Percentiles rank a stretch among this genome's conserved stretches.
These are phyloP conservation scores for Ectobius pallidus DNA, from an alignment of 2,888 invertebrate genomes.

Conservation along the genomic window DNA sequence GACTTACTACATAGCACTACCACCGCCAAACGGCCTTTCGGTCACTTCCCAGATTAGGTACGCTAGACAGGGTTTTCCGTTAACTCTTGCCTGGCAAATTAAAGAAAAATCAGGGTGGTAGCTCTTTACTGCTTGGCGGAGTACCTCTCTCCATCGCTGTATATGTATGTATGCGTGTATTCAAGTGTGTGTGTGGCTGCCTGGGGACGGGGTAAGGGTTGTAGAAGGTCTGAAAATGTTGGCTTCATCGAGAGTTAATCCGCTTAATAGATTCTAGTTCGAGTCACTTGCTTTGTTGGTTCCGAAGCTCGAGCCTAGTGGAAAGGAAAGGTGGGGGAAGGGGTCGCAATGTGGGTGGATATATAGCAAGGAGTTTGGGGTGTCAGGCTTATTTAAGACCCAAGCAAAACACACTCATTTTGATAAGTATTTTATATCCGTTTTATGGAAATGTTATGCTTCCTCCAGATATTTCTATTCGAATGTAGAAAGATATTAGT, in stretches of 20 bases:
- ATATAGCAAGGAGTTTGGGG: too few species aligned
- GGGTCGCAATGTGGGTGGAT: background rate
- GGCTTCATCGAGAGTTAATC: slow-evolving; percentile 58
- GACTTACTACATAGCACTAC: background rate
- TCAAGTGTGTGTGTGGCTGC: background rate
- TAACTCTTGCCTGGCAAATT: slow-evolving; percentile 26
- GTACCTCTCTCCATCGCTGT: too few species aligned
- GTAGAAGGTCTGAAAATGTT: slow-evolving; percentile 46
- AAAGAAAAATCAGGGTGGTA: slow-evolving; percentile 34
- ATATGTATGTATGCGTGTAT: slow-evolving; percentile 18
- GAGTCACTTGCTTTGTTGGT: slow-evolving; percentile 50
- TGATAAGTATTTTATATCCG: too few species aligned
- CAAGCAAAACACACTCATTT: background rate
- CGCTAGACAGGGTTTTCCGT: slow-evolving; percentile 12
- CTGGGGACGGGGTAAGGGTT: background rate
- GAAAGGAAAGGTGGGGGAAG: background rate
- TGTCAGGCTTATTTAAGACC: background rate
- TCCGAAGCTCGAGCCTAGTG: slow-evolving; percentile 23
- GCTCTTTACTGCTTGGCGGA: slow-evolving; percentile 18
- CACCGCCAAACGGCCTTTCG: slow-evolving; percentile 20
- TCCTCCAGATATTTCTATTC: too few species aligned
- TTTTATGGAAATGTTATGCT: too few species aligned
- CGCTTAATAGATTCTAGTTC: slow-evolving; percentile 59
- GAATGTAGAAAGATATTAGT: too few species aligned
- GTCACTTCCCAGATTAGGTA: slow-evolving; percentile 28